Percentiles rank a stretch among this genome's conserved stretches.
Evolutionary conservation across 2,888 invertebrate genomes (phyloP).

Genomic region (Argyresthia albistria): DNA sequence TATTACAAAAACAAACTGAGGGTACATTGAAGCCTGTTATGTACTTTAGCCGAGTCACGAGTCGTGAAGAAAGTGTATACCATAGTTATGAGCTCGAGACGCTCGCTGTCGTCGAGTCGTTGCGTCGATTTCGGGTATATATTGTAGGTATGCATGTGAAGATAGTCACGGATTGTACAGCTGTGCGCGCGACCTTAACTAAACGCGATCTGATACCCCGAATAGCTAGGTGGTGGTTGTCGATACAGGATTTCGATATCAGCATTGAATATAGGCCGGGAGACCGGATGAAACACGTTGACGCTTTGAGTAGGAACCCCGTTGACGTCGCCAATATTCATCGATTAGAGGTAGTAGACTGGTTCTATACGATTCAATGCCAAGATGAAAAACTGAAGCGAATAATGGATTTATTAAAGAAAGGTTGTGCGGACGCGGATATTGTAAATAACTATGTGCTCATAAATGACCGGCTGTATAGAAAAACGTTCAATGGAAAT

Average conservation of each 20-base stretch:
- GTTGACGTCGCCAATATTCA: not conserved
- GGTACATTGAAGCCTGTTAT: slow-evolving; percentile 13
- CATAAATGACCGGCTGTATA: slow-evolving; percentile 13
- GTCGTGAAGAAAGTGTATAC: slow-evolving; percentile 9
- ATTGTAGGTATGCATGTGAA: slow-evolving; percentile 13
- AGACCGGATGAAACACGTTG: slow-evolving; percentile 1
- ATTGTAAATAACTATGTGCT: slow-evolving; percentile 7
- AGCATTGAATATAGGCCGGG: slow-evolving; percentile 2
- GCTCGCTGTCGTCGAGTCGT: slow-evolving; percentile 24
- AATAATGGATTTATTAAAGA: slow-evolving; percentile 5
- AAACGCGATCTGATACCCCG: slow-evolving; percentile 1
- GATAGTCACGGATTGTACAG: slow-evolving; percentile 2
- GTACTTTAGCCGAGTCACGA: slow-evolving; percentile 20
- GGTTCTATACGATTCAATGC: slow-evolving; percentile 10
- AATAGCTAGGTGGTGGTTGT: slow-evolving; percentile 3
- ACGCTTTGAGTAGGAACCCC: slow-evolving; percentile 2
- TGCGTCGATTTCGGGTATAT: slow-evolving; percentile 23
- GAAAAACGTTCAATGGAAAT: slow-evolving; percentile 16
- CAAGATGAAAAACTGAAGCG: slow-evolving; percentile 6
- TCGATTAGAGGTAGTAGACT: slow-evolving; percentile 11
- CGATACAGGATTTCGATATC: slow-evolving; percentile 1
- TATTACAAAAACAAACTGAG: slow-evolving; percentile 14
- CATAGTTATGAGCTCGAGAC: slow-evolving; percentile 22
- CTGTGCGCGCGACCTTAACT: not conserved
- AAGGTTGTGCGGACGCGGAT: not conserved